These are phyloP conservation scores for Octopus bimaculoides DNA, from an alignment of 1,140 invertebrate species.

Conservation along the genomic window DNA sequence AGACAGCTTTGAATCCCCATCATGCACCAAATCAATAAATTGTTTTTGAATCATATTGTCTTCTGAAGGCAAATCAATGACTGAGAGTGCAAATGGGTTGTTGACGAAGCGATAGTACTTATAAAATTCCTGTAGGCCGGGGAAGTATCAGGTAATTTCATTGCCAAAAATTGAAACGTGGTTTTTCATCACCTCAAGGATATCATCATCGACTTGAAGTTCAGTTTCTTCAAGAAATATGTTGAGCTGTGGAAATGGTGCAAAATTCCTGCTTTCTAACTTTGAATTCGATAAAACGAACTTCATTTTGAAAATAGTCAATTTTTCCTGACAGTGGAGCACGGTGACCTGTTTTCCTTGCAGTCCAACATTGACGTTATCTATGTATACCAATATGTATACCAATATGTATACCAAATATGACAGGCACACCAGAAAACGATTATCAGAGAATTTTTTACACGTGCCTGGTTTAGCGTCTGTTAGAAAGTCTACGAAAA, in stretches of 20 bases:
- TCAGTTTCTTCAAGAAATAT: background rate
- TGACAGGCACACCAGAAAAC: constrained; percentile 1
- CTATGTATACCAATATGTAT: background rate
- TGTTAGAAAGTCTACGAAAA: background rate
- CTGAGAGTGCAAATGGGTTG: constrained; percentile 4
- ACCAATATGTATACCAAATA: background rate
- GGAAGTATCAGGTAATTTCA: background rate
- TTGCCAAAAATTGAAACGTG: background rate
- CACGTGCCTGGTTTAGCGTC: constrained; percentile 3
- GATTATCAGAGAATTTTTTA: background rate
- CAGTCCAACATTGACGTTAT: background rate
- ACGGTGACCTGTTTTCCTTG: background rate
- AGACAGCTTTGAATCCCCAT: background rate
- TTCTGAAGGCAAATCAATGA: constrained; percentile 4
- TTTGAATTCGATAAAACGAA: background rate
- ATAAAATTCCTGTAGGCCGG: background rate
- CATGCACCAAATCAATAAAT: constrained; percentile 2
- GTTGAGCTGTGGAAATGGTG: constrained; percentile 4
- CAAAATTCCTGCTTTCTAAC: background rate
- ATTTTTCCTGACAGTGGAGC: background rate
- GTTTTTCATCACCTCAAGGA: constrained; percentile 2
- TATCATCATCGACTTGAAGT: background rate
- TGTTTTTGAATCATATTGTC: background rate
- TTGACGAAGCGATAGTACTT: constrained; percentile 1
- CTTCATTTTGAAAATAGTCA: background rate